phyloP scores from a whole-genome alignment of 2,888 invertebrate genomes.

The Coenonympha glycerion region DNA sequence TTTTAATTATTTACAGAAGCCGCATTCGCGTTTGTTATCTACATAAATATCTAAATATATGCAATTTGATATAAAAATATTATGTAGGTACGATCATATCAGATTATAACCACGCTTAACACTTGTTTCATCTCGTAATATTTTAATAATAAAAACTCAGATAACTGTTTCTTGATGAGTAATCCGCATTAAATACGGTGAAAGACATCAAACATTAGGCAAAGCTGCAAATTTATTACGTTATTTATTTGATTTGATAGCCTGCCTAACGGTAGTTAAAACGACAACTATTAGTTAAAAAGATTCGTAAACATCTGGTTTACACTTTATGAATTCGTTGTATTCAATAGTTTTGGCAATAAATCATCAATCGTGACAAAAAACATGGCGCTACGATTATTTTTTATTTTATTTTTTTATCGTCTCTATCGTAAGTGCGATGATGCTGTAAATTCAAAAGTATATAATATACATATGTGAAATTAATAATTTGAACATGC shows the following conservation, averaged over 20 bases:
- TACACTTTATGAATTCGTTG: conserved; percentile 24
- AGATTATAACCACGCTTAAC: too few relatives aligned
- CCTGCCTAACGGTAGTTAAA: conserved; percentile 36
- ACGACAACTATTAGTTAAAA: conserved; percentile 27
- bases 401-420: neutral
- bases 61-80: too few relatives aligned
- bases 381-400: neutral
- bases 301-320: conserved; percentile 24
- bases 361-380: conserved; percentile 4
- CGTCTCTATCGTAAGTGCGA: too few relatives aligned
- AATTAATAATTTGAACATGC: too few relatives aligned
- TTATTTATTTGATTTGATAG: conserved; percentile 35
- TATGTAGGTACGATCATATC: too few relatives aligned
- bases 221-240: conserved; percentile 54
- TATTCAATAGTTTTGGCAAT: conserved; percentile 24
- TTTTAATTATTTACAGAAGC: too few relatives aligned
- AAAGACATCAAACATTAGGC: conserved; percentile 51
- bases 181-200: conserved; percentile 35
- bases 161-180: conserved; percentile 17
- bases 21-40: too few relatives aligned
- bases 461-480: too few relatives aligned
- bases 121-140: neutral
- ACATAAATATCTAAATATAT: too few relatives aligned
- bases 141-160: conserved; percentile 1
- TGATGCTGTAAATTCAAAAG: too few relatives aligned